Conservation (phyloP, 2,797 vertebrate species). For the Philypnodon macrostomus region DNA sequence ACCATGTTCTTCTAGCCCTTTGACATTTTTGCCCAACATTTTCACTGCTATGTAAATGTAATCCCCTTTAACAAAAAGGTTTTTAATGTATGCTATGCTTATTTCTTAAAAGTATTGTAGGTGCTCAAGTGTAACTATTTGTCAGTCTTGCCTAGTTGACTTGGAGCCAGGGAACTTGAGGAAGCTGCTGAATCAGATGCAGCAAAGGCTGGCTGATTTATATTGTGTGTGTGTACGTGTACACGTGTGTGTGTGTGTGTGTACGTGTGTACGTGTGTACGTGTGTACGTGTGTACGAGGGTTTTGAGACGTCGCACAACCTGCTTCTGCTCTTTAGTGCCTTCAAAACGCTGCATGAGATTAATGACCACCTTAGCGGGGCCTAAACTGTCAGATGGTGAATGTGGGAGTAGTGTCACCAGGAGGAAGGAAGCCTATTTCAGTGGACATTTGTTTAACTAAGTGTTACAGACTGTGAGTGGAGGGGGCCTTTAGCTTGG, state of each 20-base stretch:
- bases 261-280: neutral
- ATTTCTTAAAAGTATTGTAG: conserved; percentile 46
- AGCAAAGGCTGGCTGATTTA: conserved; percentile 11
- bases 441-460: conserved; percentile 50
- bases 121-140: conserved; percentile 37
- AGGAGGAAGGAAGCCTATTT: conserved; percentile 20
- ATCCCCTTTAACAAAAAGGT: conserved; percentile 31
- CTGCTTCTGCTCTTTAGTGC: conserved; percentile 29
- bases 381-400: conserved; percentile 16
- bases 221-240: neutral
- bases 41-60: conserved; percentile 31
- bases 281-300: neutral
- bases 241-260: neutral
- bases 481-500: conserved; percentile 23
- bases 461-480: conserved; percentile 31
- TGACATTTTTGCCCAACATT: conserved; percentile 33
- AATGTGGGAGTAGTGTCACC: conserved; percentile 38
- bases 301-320: too few species aligned
- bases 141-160: conserved; percentile 34
- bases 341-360: conserved; percentile 4
- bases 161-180: conserved; percentile 39
- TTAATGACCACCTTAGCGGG: conserved; percentile 34
- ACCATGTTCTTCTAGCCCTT: conserved; percentile 29
- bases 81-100: neutral
- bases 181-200: conserved; percentile 49